Percentiles rank a stretch among this genome's conserved stretches.
phyloP scores from a whole-genome alignment of 2,113 vertebrate genomes.

The Pseudorhombus dupliciocellatus region DNA sequence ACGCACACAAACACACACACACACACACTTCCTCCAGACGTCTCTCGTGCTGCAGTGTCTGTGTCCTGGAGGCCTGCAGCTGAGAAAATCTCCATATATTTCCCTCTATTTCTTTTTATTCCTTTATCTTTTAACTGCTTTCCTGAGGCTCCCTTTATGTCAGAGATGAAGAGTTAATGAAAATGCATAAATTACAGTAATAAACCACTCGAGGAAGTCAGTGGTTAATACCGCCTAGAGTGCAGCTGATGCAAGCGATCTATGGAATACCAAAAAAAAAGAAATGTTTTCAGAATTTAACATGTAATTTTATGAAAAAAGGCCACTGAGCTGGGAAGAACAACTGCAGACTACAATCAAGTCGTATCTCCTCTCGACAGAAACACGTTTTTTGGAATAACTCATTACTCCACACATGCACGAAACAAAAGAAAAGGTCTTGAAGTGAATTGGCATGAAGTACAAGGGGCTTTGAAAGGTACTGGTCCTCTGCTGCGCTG shows the following conservation, averaged over 20 bases:
- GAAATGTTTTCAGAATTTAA: not conserved
- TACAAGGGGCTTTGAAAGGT: slow-evolving; percentile 16
- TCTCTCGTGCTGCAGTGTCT: not conserved
- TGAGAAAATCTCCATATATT: not conserved
- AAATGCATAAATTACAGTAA: slow-evolving; percentile 1
- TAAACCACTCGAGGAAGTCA: not conserved
- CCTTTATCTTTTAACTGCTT: not conserved
- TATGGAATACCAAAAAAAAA: slow-evolving; percentile 12
- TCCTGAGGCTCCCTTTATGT: not conserved
- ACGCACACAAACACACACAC: not conserved
- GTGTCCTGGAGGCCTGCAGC: not conserved
- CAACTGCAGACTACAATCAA: not conserved
- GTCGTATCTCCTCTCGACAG: not conserved
- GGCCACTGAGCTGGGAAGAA: not conserved
- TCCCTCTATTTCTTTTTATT: not conserved
- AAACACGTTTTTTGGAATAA: slow-evolving; percentile 1
- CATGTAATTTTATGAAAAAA: not conserved
- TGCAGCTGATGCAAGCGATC: slow-evolving; percentile 23
- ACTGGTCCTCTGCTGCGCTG: slow-evolving; percentile 14
- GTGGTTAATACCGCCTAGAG: slow-evolving; percentile 2
- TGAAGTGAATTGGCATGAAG: slow-evolving; percentile 13
- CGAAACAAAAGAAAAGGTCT: slow-evolving; percentile 11
- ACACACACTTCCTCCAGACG: not conserved
- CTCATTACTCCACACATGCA: not conserved
- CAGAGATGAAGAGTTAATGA: not conserved